A percentile compares a stretch with the other conserved stretches of the same genome.
Evolutionary conservation across 2,113 vertebrate genomes (phyloP).

Genomic region (Bungarus multicinctus): DNA sequence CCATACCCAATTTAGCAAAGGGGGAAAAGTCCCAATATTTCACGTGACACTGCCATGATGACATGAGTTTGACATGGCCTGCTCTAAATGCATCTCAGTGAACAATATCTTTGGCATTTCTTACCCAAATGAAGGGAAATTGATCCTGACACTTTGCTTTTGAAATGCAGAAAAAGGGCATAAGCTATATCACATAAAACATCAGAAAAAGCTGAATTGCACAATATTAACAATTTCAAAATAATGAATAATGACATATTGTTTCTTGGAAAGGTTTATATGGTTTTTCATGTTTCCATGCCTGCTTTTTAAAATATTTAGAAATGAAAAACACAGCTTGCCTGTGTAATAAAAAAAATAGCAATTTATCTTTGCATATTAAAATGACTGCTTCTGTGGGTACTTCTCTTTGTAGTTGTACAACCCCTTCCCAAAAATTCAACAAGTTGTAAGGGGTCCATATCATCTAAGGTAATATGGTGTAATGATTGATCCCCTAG

Average conservation of each 20-base stretch:
- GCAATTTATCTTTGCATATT: background rate
- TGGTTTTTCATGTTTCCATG: background rate
- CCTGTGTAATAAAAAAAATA: background rate
- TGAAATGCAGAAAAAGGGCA: background rate
- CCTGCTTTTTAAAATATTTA: conserved; percentile 6
- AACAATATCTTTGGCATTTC: background rate
- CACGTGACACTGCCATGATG: too few species aligned
- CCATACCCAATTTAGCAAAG: too few species aligned
- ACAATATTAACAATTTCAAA: background rate
- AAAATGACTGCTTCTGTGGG: background rate
- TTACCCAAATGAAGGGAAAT: background rate
- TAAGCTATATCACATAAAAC: background rate
- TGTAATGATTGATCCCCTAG: background rate
- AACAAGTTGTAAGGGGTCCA: background rate
- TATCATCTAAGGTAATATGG: background rate
- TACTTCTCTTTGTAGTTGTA: background rate
- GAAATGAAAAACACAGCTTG: background rate
- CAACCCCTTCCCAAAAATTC: background rate
- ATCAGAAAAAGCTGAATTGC: background rate
- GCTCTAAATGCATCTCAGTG: background rate
- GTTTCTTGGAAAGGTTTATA: background rate
- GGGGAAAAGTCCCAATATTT: too few species aligned
- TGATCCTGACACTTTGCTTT: conserved; percentile 2
- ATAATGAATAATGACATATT: conserved; percentile 9
- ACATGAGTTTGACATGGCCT: too few species aligned